These are phyloP conservation scores for Lissonota sp. DNA, from an alignment of 2,888 invertebrate genomes.

Conservation along the genomic window DNA sequence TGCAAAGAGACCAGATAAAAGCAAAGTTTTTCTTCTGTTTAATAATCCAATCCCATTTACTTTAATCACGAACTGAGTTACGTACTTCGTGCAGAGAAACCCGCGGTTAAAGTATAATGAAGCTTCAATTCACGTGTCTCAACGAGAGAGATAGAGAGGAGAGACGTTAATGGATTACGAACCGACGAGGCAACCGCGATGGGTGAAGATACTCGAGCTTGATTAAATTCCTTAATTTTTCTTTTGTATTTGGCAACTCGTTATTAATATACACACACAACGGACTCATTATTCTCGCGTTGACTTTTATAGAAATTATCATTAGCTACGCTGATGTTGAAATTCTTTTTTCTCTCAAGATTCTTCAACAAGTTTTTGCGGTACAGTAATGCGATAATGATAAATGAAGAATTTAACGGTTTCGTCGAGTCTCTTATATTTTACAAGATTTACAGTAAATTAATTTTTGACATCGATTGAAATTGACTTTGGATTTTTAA, in stretches of 20 bases:
- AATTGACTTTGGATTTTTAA: no score
- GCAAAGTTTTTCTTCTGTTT: not conserved
- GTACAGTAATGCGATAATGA: no score
- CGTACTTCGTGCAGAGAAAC: not conserved
- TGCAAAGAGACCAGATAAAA: not conserved
- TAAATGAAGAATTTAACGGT: no score
- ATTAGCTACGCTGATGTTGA: not conserved
- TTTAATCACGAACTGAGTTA: constrained; percentile 4
- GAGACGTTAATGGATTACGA: constrained; percentile 13
- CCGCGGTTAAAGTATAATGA: constrained; percentile 1
- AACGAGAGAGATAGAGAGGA: not conserved
- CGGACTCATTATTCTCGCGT: constrained; percentile 6
- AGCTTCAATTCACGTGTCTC: constrained; percentile 13
- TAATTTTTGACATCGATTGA: no score
- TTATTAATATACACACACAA: not conserved
- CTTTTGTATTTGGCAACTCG: constrained; percentile 7
- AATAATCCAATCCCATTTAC: not conserved
- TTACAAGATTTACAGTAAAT: no score
- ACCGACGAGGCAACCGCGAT: constrained; percentile 6
- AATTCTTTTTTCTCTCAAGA: no score
- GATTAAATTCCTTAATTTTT: constrained; percentile 32
- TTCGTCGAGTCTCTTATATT: no score
- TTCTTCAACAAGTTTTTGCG: no score
- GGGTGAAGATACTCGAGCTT: constrained; percentile 22
- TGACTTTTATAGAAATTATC: constrained; percentile 25